phyloP scores from a whole-genome alignment of 2,797 vertebrate species.

The Cryptoprocta ferox region DNA sequence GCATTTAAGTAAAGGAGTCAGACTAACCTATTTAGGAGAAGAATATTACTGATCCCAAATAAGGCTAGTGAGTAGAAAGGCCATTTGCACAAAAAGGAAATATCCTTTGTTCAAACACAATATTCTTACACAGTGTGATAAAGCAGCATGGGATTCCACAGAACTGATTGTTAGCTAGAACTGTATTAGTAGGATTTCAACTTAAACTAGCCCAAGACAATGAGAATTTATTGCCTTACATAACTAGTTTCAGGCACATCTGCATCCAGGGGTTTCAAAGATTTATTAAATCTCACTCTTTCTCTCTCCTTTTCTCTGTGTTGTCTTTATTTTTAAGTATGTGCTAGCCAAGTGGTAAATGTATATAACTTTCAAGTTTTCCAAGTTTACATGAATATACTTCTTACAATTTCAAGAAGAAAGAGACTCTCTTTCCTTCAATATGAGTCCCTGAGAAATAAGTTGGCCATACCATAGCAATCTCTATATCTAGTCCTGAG shows the following conservation, averaged over 20 bases:
- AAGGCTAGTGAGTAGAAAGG: neutral
- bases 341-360: neutral
- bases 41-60: neutral
- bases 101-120: conserved; percentile 26
- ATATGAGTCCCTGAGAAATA: neutral
- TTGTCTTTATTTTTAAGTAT: conserved; percentile 25
- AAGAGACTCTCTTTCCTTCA: neutral
- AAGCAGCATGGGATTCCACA: neutral
- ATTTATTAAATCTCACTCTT: neutral
- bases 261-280: conserved; percentile 6
- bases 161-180: neutral
- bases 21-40: neutral
- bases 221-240: conserved; percentile 32
- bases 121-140: neutral
- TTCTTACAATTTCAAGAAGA: neutral
- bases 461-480: neutral
- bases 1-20: neutral
- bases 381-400: neutral
- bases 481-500: neutral
- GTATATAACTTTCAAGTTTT: neutral
- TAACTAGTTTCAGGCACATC: conserved; percentile 25
- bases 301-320: neutral
- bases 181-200: neutral
- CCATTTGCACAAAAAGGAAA: neutral
- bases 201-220: neutral